These are phyloP conservation scores for Clupea harengus DNA, from an alignment of 2,113 vertebrate genomes.

Conservation along the genomic window DNA sequence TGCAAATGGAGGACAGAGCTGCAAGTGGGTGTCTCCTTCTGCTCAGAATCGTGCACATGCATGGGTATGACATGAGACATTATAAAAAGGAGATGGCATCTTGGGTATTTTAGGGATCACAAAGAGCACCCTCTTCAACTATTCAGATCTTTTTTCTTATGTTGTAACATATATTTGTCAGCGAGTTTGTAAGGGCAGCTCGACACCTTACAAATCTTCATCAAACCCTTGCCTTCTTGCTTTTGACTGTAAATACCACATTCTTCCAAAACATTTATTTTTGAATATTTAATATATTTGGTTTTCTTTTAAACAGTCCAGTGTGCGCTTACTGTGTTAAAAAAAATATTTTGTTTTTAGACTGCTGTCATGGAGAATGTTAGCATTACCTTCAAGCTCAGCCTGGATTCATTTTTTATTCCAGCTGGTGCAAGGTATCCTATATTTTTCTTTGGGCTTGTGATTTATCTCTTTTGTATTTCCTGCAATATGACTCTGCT, in stretches of 20 bases:
- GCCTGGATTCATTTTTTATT: conserved; percentile 60
- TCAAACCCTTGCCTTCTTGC: background rate
- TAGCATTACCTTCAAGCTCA: conserved; percentile 53
- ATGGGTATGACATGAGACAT: background rate
- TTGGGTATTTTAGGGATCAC: no score
- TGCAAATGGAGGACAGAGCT: background rate
- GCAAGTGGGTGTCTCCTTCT: background rate
- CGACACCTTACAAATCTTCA: no score
- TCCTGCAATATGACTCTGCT: conserved; percentile 67
- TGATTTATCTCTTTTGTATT: conserved; percentile 58
- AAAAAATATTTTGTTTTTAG: background rate
- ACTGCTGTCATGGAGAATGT: conserved; percentile 58
- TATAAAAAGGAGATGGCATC: no score
- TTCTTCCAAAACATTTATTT: background rate
- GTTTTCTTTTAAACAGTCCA: background rate
- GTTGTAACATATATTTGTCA: no score
- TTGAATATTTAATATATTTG: background rate
- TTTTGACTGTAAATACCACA: background rate
- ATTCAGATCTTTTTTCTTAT: no score
- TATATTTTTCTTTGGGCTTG: conserved; percentile 62
- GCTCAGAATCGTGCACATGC: background rate
- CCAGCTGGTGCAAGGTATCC: conserved; percentile 62
- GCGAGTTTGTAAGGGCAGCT: background rate
- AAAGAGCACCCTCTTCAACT: no score
- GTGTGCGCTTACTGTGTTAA: background rate